Conservation (phyloP, 2,888 invertebrate genomes). For the Eueremaeus valkanovi region DNA sequence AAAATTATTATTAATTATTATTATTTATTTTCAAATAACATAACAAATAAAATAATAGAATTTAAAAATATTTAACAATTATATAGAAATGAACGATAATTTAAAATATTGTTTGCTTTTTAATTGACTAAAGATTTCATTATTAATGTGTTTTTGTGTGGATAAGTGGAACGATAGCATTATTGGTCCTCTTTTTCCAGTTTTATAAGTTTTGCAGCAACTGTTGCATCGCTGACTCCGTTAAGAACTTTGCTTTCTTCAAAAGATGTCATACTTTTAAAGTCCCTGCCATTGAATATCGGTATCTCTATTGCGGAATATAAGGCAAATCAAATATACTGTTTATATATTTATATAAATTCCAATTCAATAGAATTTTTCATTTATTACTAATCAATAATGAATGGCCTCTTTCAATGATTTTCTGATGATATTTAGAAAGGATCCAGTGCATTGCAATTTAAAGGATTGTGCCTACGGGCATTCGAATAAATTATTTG, state of each 20-base stretch:
- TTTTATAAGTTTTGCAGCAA: neutral
- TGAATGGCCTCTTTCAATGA: no score
- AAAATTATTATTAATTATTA: no score
- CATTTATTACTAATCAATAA: no score
- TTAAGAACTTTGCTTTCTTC: neutral
- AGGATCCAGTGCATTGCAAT: no score
- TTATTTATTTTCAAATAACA: neutral
- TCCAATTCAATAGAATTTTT: no score
- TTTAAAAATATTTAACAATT: slow-evolving; percentile 12
- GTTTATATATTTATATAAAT: no score
- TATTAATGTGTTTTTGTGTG: neutral
- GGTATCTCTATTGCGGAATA: neutral
- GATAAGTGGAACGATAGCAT: neutral
- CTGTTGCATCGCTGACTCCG: slow-evolving; percentile 5
- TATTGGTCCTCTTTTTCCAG: neutral
- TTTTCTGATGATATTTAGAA: no score
- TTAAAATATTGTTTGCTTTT: neutral
- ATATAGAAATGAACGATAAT: neutral
- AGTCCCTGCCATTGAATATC: neutral
- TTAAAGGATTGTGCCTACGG: no score
- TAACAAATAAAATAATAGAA: slow-evolving; percentile 6
- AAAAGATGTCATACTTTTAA: neutral
- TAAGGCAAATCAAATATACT: neutral
- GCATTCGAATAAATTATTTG: no score
- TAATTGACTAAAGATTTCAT: neutral